These are phyloP conservation scores for Ursus arctos DNA, from an alignment of 2,113 vertebrate species.

Conservation along the genomic window DNA sequence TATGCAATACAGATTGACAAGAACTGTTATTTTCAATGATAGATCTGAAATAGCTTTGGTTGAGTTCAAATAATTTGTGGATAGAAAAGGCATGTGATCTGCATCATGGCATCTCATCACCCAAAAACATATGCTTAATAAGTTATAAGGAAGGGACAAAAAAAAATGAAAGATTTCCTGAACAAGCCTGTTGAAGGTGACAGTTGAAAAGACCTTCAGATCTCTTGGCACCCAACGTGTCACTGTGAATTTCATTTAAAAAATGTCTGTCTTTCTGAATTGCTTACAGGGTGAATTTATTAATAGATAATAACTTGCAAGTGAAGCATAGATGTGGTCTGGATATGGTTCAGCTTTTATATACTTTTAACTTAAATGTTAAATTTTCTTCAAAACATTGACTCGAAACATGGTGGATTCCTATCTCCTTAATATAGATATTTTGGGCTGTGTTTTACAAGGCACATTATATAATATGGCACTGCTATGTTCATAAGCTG, in stretches of 20 bases:
- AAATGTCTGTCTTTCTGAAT: background rate
- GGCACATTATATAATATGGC: background rate
- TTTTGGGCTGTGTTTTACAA: background rate
- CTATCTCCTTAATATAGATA: background rate
- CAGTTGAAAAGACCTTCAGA: background rate
- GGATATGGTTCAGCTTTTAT: background rate
- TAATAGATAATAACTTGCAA: constrained; percentile 26
- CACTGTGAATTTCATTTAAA: constrained; percentile 8
- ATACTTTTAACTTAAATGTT: constrained; percentile 46
- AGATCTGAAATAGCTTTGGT: background rate
- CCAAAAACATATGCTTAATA: background rate
- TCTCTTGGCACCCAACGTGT: background rate
- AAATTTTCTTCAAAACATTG: constrained; percentile 30
- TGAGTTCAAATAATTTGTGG: background rate
- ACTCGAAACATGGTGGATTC: background rate
- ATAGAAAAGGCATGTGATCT: background rate
- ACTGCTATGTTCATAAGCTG: background rate
- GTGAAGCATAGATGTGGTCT: background rate
- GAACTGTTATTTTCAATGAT: background rate
- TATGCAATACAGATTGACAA: background rate
- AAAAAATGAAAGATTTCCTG: background rate
- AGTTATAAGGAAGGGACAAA: background rate
- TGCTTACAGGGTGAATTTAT: background rate
- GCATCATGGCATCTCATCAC: background rate
- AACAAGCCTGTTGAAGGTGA: background rate